Evolutionary conservation across 2,113 vertebrate genomes (phyloP).

Genomic region (Perognathus longimembris): DNA sequence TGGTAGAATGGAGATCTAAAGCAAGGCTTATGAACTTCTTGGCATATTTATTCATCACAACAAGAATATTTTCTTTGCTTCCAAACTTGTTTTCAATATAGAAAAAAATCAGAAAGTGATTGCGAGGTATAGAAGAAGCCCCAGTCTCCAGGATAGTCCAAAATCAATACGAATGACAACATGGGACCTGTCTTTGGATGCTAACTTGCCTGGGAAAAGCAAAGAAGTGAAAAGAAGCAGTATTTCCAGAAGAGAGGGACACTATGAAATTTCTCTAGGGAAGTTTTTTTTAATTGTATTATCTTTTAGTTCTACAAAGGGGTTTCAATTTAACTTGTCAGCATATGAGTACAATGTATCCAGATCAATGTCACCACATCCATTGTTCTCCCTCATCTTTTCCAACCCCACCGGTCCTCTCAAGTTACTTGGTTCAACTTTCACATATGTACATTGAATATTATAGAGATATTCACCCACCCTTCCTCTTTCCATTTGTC

Average conservation of each 20-base stretch:
- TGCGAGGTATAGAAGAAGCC: not conserved
- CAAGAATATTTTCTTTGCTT: not conserved
- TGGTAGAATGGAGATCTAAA: not conserved
- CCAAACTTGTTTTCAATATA: not conserved
- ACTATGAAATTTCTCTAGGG: not conserved
- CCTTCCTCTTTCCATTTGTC: no score
- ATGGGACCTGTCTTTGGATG: not conserved
- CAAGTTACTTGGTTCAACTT: no score
- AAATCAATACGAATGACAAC: conserved; percentile 9
- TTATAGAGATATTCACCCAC: no score
- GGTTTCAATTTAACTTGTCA: no score
- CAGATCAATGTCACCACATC: no score
- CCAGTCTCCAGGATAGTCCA: not conserved
- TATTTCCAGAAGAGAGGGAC: not conserved
- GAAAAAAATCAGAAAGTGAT: conserved; percentile 4
- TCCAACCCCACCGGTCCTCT: no score
- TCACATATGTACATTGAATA: no score
- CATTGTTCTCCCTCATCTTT: no score
- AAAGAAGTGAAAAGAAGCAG: not conserved
- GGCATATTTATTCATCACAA: not conserved
- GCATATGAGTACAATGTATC: no score
- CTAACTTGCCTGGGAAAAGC: not conserved
- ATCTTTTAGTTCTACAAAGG: no score
- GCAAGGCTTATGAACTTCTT: not conserved
- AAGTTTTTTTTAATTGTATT: no score